Evolutionary conservation across 2,113 vertebrate species (phyloP).

Genomic region (Oreochromis niloticus): DNA sequence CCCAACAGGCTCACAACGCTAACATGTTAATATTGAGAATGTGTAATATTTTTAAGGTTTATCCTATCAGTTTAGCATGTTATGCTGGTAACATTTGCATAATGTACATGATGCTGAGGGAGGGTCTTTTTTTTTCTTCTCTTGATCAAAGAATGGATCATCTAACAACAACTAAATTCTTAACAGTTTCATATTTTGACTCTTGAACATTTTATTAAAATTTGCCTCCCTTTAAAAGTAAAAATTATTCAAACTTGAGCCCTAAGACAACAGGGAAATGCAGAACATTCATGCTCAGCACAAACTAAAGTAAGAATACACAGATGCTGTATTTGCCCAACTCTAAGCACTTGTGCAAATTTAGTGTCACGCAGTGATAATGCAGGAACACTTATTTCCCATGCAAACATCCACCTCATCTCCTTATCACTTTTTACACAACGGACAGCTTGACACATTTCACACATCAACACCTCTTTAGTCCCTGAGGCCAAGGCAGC

Average conservation of each 20-base stretch:
- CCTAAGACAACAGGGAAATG: neutral
- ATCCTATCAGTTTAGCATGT: neutral
- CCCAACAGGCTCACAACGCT: neutral
- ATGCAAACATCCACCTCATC: constrained; percentile 23
- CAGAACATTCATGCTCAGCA: neutral
- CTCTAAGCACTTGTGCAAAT: neutral
- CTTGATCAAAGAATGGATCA: neutral
- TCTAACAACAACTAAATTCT: neutral
- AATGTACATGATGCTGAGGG: neutral
- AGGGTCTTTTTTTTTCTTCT: neutral
- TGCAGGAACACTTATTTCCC: constrained; percentile 8
- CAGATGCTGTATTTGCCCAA: neutral
- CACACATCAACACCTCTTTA: constrained; percentile 34
- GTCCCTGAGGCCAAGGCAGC: neutral
- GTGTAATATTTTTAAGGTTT: neutral
- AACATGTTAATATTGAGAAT: neutral
- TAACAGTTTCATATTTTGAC: neutral
- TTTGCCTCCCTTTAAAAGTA: neutral
- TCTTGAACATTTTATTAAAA: neutral
- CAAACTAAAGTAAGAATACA: neutral
- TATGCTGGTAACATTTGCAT: neutral
- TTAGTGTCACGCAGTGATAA: neutral
- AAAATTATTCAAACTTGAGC: neutral
- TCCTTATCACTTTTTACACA: constrained; percentile 30
- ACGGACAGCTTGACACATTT: constrained; percentile 44